Percentiles rank a stretch among this genome's conserved stretches.
phyloP scores from a whole-genome alignment of 2,797 vertebrate species.

The Enteromius viviparus region DNA sequence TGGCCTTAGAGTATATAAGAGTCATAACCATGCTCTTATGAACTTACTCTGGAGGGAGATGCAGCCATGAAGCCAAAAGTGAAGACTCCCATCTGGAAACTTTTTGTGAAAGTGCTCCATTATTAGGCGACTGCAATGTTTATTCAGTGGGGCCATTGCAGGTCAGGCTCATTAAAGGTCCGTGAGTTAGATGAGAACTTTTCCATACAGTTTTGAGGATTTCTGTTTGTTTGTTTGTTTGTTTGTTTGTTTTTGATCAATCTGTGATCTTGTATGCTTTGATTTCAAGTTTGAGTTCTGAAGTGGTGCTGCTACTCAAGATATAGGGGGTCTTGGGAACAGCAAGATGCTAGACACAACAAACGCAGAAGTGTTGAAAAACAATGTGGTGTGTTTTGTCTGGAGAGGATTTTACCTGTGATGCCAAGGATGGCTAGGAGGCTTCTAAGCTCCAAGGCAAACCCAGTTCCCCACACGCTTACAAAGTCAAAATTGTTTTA shows the following conservation, averaged over 20 bases:
- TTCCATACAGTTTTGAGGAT: neutral
- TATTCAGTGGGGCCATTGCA: slow-evolving; percentile 3
- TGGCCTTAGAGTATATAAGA: slow-evolving; percentile 40
- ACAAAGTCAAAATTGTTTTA: slow-evolving; percentile 7
- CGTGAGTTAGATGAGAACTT: neutral
- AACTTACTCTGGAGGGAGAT: slow-evolving; percentile 14
- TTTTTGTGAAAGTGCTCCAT: slow-evolving; percentile 27
- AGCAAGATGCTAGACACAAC: slow-evolving; percentile 67
- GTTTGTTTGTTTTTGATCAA: slow-evolving; percentile 26
- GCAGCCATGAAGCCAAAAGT: slow-evolving; percentile 18
- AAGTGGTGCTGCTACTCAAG: slow-evolving; percentile 14
- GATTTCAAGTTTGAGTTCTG: slow-evolving; percentile 22
- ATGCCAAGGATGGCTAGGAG: slow-evolving; percentile 54
- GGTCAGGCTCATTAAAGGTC: slow-evolving; percentile 29
- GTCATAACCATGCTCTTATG: slow-evolving; percentile 15
- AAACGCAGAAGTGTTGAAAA: slow-evolving; percentile 60
- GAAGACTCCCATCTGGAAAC: slow-evolving; percentile 40
- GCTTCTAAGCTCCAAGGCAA: slow-evolving; percentile 43
- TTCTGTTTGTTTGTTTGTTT: slow-evolving; percentile 14
- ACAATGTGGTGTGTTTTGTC: slow-evolving; percentile 46
- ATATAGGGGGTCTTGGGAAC: slow-evolving; percentile 21
- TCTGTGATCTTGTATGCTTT: slow-evolving; percentile 35
- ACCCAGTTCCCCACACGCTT: neutral
- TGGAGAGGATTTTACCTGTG: slow-evolving; percentile 65
- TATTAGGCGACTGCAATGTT: slow-evolving; percentile 32